Conservation (phyloP, 2,113 vertebrate genomes). For the Sardina pilchardus region DNA sequence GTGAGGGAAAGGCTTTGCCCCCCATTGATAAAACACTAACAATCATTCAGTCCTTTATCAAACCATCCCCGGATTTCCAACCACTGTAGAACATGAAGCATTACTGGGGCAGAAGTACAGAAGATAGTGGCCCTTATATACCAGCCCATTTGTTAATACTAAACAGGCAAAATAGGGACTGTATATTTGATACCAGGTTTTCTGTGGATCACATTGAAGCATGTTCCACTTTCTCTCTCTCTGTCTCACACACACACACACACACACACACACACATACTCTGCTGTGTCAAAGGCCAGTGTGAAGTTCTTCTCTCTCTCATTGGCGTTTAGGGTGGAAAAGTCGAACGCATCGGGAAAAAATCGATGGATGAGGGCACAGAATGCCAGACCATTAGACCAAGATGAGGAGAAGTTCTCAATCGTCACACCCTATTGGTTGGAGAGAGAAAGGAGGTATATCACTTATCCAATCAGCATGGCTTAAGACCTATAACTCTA, state of each 20-base stretch:
- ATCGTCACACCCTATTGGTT: slow-evolving; percentile 66
- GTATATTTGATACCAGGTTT: no score
- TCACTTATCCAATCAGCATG: not conserved
- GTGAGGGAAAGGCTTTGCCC: not conserved
- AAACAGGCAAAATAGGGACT: no score
- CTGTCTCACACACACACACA: not conserved
- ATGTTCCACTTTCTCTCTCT: not conserved
- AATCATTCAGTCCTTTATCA: not conserved
- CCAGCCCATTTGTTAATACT: no score
- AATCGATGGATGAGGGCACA: slow-evolving; percentile 76
- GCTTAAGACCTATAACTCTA: not conserved
- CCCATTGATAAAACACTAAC: not conserved
- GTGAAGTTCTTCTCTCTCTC: slow-evolving; percentile 75
- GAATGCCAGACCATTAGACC: slow-evolving; percentile 75
- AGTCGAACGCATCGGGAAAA: slow-evolving; percentile 76
- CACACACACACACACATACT: slow-evolving; percentile 55
- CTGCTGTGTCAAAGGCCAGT: slow-evolving; percentile 73
- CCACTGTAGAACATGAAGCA: not conserved
- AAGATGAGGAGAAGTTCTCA: slow-evolving; percentile 78
- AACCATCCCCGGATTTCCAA: not conserved
- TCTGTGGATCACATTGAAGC: not conserved
- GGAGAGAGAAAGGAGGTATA: not conserved
- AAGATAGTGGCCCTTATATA: no score
- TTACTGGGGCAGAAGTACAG: not conserved
- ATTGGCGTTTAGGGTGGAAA: slow-evolving; percentile 62